These are phyloP conservation scores for Oreohelix idahoensis DNA, from an alignment of 1,140 invertebrate genomes.

Conservation along the genomic window DNA sequence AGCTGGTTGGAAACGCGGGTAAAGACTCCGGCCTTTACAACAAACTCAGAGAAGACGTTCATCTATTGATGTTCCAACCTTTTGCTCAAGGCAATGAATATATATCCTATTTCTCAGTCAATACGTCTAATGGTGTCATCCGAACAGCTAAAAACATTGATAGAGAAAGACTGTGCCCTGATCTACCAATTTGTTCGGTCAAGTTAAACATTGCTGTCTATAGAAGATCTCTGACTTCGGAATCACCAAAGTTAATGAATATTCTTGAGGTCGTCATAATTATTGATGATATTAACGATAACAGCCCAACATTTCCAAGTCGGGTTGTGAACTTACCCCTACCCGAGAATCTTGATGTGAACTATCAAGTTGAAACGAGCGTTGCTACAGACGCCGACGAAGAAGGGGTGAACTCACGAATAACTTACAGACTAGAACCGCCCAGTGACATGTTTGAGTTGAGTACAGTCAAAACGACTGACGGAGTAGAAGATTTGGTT, in stretches of 20 bases:
- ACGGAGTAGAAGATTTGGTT: conserved; percentile 83
- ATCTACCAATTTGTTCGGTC: conserved; percentile 14
- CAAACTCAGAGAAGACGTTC: conserved; percentile 15
- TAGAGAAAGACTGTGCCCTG: conserved; percentile 42
- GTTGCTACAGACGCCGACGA: conserved; percentile 90
- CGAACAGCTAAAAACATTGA: conserved; percentile 41
- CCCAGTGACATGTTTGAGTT: conserved; percentile 56
- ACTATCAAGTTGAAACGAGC: conserved; percentile 79
- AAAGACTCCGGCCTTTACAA: conserved; percentile 27
- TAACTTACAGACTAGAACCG: conserved; percentile 90
- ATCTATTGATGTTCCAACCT: conserved; percentile 28
- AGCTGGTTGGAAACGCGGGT: conserved; percentile 37
- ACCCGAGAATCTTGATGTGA: conserved; percentile 63
- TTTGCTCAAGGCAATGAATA: conserved; percentile 34
- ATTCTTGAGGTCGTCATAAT: conserved; percentile 40
- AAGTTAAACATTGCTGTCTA: conserved; percentile 36
- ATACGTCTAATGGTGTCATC: conserved; percentile 45
- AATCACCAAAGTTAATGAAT: neutral
- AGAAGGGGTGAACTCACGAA: conserved; percentile 78
- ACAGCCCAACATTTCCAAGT: conserved; percentile 91
- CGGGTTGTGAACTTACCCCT: conserved; percentile 79
- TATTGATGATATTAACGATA: conserved; percentile 74
- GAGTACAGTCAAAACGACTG: conserved; percentile 84
- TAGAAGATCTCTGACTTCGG: conserved; percentile 12
- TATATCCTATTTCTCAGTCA: conserved; percentile 41